Evolutionary conservation across 2,888 invertebrate genomes (phyloP), one percentile per base, ranked within the genome.

Genomic region (Apodemia mormo): DNA sequence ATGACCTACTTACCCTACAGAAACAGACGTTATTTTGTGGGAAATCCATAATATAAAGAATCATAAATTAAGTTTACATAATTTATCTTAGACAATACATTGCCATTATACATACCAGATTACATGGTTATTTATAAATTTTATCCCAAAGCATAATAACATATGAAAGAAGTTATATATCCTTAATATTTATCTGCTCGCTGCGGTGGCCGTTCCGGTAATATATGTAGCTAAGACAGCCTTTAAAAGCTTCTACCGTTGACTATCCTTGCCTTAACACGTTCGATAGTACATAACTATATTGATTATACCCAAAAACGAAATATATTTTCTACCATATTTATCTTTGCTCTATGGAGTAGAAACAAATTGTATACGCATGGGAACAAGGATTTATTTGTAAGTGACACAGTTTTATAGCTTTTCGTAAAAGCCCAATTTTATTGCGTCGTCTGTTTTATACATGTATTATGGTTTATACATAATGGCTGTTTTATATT

Each of bases 361-460:
- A 58, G 58, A 58, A 58, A 58, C 58, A 58, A 58, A 58, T 30
- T 58, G 29, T 58, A 4, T 58, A 29, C 58, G 58, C 58, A 58
- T 58, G 58, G 30, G 58, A 58, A n/a, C 58, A 58, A 58, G 58
- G 58, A 58, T 58, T 58, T 58, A 29, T 58, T 30, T 58, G 58
- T 58, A 58, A 58, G 12, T 58, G 58, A 58, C 29, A 30, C 58
- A 58, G 58, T 58, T 58, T 58, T 58, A 58, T 12, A 30, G 58
- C 58, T 58, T 29, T 29, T 58, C 58, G 29, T 58, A 9, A 30
- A 58, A 58, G 58, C 58, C 30, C 30, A 58, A 58, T 58, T 58
- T 58, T 58, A 58, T 58, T 58, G 30, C 58, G 30, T 58, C 58
- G 58, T 29, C 12, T 58, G 58, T 58, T 58, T 58, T 30, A 30